Percentiles rank a stretch among this genome's conserved stretches.
These are phyloP conservation scores for Leptothorax acervorum DNA, from an alignment of 2,888 invertebrate genomes.

Conservation along the genomic window DNA sequence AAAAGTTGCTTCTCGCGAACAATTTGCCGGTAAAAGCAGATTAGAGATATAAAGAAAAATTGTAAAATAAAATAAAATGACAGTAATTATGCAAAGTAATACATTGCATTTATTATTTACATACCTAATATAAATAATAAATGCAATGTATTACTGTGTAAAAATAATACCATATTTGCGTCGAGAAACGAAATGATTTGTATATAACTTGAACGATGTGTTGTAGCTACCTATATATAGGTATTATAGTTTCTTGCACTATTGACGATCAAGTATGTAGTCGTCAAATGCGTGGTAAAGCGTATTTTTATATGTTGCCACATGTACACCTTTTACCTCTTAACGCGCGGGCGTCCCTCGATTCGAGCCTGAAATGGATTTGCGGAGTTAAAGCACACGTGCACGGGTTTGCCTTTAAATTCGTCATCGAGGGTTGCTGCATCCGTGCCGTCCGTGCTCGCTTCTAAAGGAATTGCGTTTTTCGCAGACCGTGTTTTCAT, in stretches of 20 bases:
- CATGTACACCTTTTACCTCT: constrained; percentile 8
- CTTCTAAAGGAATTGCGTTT: constrained; percentile 29
- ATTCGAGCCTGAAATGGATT: constrained; percentile 26
- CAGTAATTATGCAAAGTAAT: not conserved
- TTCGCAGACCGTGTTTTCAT: constrained; percentile 20
- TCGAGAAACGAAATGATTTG: not conserved
- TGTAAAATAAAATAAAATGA: not conserved
- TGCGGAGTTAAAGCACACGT: constrained; percentile 25
- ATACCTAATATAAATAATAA: not conserved
- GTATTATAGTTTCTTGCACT: not conserved
- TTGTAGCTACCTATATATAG: not conserved
- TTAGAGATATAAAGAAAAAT: not conserved
- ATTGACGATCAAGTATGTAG: not conserved
- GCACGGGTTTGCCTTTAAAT: constrained; percentile 18
- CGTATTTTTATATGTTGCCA: constrained; percentile 20
- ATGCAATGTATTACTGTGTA: not conserved
- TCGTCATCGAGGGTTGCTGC: constrained; percentile 19
- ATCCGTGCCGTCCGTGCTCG: not conserved
- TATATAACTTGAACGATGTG: not conserved
- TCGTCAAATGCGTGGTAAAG: not conserved
- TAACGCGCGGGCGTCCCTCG: not conserved
- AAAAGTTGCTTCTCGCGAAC: not conserved
- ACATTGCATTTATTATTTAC: not conserved
- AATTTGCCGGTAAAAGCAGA: not conserved
- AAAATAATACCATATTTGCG: not conserved